phyloP scores from a whole-genome alignment of 2,888 invertebrate genomes.

The Eulithis testata region DNA sequence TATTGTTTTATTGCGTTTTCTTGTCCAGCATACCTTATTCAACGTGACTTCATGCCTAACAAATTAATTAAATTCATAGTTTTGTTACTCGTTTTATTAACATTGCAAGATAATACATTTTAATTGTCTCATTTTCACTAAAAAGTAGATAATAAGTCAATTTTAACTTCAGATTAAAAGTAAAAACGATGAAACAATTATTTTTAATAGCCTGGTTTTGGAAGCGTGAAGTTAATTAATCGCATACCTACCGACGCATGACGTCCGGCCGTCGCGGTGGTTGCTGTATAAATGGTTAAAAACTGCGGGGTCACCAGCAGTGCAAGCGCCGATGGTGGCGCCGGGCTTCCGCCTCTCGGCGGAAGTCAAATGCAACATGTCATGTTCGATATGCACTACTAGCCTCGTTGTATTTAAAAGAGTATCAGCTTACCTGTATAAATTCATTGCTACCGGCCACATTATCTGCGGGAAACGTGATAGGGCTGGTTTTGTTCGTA shows the following conservation, averaged over 20 bases:
- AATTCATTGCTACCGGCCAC: constrained; percentile 56
- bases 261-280: constrained; percentile 65
- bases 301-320: constrained; percentile 60
- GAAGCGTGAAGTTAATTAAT: constrained; percentile 54
- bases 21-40: constrained; percentile 18
- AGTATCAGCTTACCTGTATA: constrained; percentile 60
- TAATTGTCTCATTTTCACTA: not conserved
- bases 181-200: constrained; percentile 40
- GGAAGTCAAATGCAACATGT: constrained; percentile 77
- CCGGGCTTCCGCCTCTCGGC: constrained; percentile 69
- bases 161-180: constrained; percentile 12
- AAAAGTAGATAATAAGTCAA: constrained; percentile 13
- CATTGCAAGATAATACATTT: not conserved
- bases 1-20: constrained; percentile 23
- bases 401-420: constrained; percentile 56
- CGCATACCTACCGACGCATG: constrained; percentile 54
- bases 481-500: constrained; percentile 41
- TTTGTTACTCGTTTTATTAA: not conserved
- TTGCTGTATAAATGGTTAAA: constrained; percentile 59
- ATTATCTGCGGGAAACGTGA: constrained; percentile 42
- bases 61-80: not conserved
- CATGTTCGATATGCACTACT: constrained; percentile 72
- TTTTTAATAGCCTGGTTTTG: constrained; percentile 40
- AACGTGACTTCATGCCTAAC: constrained; percentile 14
- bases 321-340: constrained; percentile 69